Evolutionary conservation across 1,140 invertebrate species (phyloP).

Genomic region (Colletes gigas): DNA sequence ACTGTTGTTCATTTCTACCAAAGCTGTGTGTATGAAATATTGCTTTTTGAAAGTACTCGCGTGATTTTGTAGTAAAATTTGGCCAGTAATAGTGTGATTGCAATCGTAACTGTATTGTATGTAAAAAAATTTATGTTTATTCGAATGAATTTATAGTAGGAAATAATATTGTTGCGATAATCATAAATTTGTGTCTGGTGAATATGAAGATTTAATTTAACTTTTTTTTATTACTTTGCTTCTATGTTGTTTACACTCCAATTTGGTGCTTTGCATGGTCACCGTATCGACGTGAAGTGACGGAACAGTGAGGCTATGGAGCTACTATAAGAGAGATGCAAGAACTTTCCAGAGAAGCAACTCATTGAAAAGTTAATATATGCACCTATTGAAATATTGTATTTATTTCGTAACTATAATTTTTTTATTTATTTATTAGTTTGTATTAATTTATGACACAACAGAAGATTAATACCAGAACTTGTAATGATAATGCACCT

Average conservation of each 20-base stretch:
- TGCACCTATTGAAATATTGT: slow-evolving; percentile 56
- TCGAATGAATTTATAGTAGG: slow-evolving; percentile 38
- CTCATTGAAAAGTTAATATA: slow-evolving; percentile 77
- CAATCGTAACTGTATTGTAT: slow-evolving; percentile 28
- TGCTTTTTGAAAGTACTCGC: slow-evolving; percentile 31
- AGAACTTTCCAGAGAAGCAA: slow-evolving; percentile 79
- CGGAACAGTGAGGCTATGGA: slow-evolving; percentile 79
- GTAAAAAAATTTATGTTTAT: slow-evolving; percentile 19
- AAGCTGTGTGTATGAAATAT: slow-evolving; percentile 24
- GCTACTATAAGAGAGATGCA: slow-evolving; percentile 75
- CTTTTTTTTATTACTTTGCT: slow-evolving; percentile 72
- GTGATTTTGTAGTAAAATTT: slow-evolving; percentile 20
- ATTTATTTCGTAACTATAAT: slow-evolving; percentile 66
- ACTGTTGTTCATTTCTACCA: not conserved
- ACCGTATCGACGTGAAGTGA: slow-evolving; percentile 73
- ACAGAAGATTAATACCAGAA: not conserved
- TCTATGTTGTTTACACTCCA: slow-evolving; percentile 78
- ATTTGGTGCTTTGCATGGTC: slow-evolving; percentile 81
- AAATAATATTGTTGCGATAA: slow-evolving; percentile 21
- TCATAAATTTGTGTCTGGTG: slow-evolving; percentile 10
- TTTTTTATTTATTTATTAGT: slow-evolving; percentile 66
- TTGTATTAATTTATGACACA: slow-evolving; percentile 30
- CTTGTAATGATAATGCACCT: slow-evolving; percentile 57
- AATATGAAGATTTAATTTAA: slow-evolving; percentile 61
- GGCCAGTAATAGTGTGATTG: slow-evolving; percentile 27